Percentiles rank a stretch among this genome's conserved stretches.
These are phyloP conservation scores for Austrofundulus limnaeus DNA, from an alignment of 2,113 vertebrate genomes.

Conservation along the genomic window DNA sequence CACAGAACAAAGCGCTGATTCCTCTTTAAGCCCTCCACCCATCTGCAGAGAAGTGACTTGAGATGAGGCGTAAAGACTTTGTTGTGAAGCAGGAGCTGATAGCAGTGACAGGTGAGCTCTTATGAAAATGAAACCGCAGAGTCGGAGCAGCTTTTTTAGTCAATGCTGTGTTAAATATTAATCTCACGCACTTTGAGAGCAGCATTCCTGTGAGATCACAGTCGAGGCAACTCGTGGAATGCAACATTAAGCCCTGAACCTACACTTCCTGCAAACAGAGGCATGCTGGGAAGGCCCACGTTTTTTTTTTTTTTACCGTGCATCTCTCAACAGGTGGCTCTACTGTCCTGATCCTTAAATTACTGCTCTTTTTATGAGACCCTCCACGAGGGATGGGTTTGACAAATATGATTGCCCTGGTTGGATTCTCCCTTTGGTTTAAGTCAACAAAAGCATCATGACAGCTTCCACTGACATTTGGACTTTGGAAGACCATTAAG, in stretches of 20 bases:
- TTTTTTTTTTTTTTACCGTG: conserved; percentile 56
- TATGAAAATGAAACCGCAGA: conserved; percentile 56
- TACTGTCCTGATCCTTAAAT: conserved; percentile 73
- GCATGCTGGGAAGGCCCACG: conserved; percentile 62
- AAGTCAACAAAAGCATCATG: conserved; percentile 56
- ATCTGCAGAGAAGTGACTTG: conserved; percentile 64
- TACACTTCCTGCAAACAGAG: conserved; percentile 65
- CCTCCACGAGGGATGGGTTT: conserved; percentile 54
- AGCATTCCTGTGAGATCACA: conserved; percentile 69
- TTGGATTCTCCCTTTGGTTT: conserved; percentile 61
- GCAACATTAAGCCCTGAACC: conserved; percentile 60
- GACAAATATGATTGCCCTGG: conserved; percentile 56
- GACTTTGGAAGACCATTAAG: conserved; percentile 64
- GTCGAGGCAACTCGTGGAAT: conserved; percentile 61
- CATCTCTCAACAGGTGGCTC: conserved; percentile 72
- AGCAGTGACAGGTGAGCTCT: conserved; percentile 46
- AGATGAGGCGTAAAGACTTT: conserved; percentile 62
- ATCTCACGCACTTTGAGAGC: conserved; percentile 59
- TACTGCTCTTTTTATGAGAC: conserved; percentile 62
- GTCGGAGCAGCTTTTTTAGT: conserved; percentile 41
- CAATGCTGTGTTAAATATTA: conserved; percentile 74
- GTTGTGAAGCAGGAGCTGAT: conserved; percentile 54
- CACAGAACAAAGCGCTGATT: neutral
- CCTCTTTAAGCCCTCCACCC: conserved; percentile 29
- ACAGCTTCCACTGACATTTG: conserved; percentile 62